Percentiles rank a stretch among this genome's conserved stretches.
These are phyloP conservation scores for Chelmon rostratus DNA, from an alignment of 2,797 vertebrate genomes.

Conservation along the genomic window DNA sequence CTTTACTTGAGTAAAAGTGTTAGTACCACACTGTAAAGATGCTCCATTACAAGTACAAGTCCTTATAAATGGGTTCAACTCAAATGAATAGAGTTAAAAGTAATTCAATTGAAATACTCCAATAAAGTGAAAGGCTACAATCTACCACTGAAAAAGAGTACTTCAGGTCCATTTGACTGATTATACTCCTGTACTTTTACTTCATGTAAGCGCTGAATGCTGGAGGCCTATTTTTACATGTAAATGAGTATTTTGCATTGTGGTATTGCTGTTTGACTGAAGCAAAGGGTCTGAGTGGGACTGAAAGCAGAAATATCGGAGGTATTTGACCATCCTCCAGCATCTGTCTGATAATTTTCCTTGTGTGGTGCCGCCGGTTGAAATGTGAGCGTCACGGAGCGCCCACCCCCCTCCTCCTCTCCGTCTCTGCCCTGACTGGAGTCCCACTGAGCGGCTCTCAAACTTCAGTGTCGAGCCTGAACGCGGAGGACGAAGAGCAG, in stretches of 20 bases:
- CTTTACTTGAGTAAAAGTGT: neutral
- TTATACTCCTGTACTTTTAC: neutral
- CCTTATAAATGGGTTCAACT: neutral
- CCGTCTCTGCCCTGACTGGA: conserved; percentile 61
- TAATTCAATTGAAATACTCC: no score
- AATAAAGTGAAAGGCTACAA: neutral
- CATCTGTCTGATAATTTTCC: conserved; percentile 77
- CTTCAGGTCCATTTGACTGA: neutral
- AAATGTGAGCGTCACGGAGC: conserved; percentile 79
- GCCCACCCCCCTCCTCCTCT: conserved; percentile 59
- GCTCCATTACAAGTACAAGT: neutral
- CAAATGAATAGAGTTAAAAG: no score
- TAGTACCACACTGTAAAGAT: neutral
- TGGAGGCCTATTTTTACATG: neutral
- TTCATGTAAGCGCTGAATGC: no score
- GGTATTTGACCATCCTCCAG: conserved; percentile 69
- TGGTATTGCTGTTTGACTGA: neutral
- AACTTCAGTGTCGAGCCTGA: conserved; percentile 82
- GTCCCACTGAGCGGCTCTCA: conserved; percentile 75
- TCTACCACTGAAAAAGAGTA: neutral
- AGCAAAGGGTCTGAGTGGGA: neutral
- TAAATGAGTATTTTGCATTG: no score
- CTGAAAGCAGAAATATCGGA: conserved; percentile 48
- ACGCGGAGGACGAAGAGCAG: conserved; percentile 66
- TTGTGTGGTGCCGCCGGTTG: conserved; percentile 71